Evolutionary conservation across 2,797 vertebrate genomes (phyloP).

Genomic region (Coregonus ussuriensis): DNA sequence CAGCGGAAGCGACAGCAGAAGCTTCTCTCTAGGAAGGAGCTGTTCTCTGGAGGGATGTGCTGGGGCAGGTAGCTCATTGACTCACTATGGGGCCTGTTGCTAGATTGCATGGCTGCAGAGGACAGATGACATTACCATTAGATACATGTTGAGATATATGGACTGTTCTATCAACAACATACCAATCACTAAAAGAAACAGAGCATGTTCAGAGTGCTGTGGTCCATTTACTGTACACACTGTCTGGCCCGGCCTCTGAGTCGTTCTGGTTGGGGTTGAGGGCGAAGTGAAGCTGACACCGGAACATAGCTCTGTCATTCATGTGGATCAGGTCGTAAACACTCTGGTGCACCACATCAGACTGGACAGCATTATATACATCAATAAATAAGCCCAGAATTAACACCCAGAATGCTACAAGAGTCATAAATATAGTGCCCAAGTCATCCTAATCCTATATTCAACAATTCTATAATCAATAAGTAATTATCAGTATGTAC

Average conservation of each 20-base stretch:
- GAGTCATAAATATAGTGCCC: too few relatives aligned
- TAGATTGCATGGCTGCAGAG: not conserved
- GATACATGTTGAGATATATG: not conserved
- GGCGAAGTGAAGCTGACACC: conserved; percentile 54
- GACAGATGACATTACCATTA: not conserved
- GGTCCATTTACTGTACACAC: too few relatives aligned
- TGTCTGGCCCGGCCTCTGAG: too few relatives aligned
- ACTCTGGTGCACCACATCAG: conserved; percentile 68
- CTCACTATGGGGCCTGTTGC: not conserved
- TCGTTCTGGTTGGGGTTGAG: conserved; percentile 24
- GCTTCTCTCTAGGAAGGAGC: conserved; percentile 50
- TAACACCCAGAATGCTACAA: too few relatives aligned
- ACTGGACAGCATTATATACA: conserved; percentile 47
- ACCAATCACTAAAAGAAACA: not conserved
- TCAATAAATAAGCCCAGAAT: too few relatives aligned
- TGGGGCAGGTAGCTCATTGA: conserved; percentile 3
- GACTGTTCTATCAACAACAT: not conserved
- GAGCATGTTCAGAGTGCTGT: not conserved
- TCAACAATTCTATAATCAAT: too few relatives aligned
- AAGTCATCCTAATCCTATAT: too few relatives aligned
- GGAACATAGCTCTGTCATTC: conserved; percentile 62
- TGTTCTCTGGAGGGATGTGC: conserved; percentile 10
- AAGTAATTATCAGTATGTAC: conserved; percentile 16
- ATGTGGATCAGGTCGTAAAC: conserved; percentile 67
- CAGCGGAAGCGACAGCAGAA: conserved; percentile 71